Evolutionary conservation across 2,888 invertebrate genomes (phyloP).

Genomic region (Thyatira batis): DNA sequence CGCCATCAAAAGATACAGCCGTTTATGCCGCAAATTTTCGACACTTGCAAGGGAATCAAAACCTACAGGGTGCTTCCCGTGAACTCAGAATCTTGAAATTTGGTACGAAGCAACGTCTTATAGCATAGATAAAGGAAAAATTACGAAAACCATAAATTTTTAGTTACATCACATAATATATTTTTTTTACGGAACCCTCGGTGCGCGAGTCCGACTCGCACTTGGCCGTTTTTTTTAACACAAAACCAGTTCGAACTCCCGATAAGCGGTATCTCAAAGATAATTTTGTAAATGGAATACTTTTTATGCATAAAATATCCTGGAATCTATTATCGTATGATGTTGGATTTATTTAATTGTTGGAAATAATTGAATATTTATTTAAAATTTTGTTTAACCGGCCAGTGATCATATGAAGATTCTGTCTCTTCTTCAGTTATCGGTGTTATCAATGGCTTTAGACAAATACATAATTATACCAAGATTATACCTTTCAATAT

Average conservation of each 20-base stretch:
- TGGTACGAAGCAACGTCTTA: too few relatives aligned
- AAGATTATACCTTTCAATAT: neutral
- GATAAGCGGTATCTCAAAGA: conserved; percentile 1
- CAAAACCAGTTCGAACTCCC: neutral
- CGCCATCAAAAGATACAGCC: too few relatives aligned
- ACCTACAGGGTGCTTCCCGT: too few relatives aligned
- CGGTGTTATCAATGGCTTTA: neutral
- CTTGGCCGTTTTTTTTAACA: too few relatives aligned
- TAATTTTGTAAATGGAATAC: conserved; percentile 1
- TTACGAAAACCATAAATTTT: too few relatives aligned
- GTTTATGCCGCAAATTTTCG: too few relatives aligned
- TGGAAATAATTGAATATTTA: neutral
- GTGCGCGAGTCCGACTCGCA: too few relatives aligned
- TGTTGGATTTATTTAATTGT: neutral
- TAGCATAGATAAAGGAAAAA: too few relatives aligned
- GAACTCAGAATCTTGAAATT: too few relatives aligned
- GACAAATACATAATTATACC: neutral
- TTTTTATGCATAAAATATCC: neutral
- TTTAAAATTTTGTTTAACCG: neutral
- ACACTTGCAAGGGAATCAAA: too few relatives aligned
- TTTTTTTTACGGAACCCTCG: too few relatives aligned
- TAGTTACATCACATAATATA: too few relatives aligned
- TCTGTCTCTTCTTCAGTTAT: neutral
- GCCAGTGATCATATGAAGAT: neutral
- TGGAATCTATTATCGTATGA: neutral